phyloP scores from a whole-genome alignment of 30 jellyfish, hydroid and myxozoan genomes.

The Aurelia aurita complex sp. Pacific region DNA sequence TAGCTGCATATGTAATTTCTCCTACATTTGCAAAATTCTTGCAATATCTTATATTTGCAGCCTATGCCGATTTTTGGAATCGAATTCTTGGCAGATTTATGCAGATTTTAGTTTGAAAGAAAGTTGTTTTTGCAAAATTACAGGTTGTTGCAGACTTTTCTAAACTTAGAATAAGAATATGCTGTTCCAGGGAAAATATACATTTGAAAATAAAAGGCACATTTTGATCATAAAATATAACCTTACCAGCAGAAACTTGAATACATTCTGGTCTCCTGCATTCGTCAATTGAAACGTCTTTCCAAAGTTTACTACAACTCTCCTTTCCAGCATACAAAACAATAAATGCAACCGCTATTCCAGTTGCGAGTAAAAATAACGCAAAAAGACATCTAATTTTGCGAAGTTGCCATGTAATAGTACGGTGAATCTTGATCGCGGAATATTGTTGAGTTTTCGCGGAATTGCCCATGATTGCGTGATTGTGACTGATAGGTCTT shows the following conservation, averaged over 20 bases:
- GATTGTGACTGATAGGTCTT: neutral
- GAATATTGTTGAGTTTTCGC: constrained; percentile 43
- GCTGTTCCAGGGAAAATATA: no score
- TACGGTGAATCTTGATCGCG: constrained; percentile 23
- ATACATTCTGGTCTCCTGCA: constrained; percentile 3
- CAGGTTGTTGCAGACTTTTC: no score
- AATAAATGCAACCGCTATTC: constrained; percentile 13
- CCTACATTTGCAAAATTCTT: no score
- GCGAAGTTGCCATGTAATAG: constrained; percentile 4
- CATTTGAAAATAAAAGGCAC: no score
- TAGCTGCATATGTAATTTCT: no score
- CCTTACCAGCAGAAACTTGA: constrained; percentile 7
- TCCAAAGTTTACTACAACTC: neutral
- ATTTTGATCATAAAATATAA: no score
- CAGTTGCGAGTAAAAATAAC: neutral
- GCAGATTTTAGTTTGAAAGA: no score
- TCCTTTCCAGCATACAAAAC: constrained; percentile 4
- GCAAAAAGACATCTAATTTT: constrained; percentile 25
- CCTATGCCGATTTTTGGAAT: no score
- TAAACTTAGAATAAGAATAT: no score
- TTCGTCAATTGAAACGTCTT: neutral
- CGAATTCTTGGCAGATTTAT: no score
- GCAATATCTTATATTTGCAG: no score
- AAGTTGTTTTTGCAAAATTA: no score
- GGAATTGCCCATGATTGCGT: constrained; percentile 8